Percentiles rank a stretch among this genome's conserved stretches.
Evolutionary conservation across 2,888 invertebrate species (phyloP).

Genomic region (Drosophila mettleri): DNA sequence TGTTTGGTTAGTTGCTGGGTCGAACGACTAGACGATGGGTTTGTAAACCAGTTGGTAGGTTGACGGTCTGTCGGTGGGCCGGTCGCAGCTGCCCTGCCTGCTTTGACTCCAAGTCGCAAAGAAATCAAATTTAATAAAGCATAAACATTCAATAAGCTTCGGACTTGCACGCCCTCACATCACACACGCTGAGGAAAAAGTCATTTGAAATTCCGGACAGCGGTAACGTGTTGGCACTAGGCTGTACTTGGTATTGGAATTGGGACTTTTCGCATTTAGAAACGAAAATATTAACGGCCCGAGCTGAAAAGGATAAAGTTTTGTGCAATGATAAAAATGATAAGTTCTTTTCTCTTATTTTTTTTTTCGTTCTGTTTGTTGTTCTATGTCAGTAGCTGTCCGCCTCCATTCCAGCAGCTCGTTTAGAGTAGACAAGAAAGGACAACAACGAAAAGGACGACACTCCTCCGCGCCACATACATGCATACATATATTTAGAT

Average conservation of each 20-base stretch:
- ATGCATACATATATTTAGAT: conserved; percentile 71
- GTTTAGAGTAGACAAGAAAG: conserved; percentile 18
- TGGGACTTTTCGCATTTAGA: conserved; percentile 55
- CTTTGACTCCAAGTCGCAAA: conserved; percentile 48
- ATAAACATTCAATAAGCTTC: conserved; percentile 85
- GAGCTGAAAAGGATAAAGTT: conserved; percentile 77
- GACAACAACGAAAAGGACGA: conserved; percentile 66
- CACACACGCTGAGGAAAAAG: conserved; percentile 48
- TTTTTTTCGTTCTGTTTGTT: conserved; percentile 18
- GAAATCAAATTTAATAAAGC: conserved; percentile 85
- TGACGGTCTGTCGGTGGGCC: conserved; percentile 10
- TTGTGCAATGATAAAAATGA: conserved; percentile 80
- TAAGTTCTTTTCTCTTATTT: conserved; percentile 60
- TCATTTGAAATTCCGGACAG: conserved; percentile 81
- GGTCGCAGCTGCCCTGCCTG: conserved; percentile 20
- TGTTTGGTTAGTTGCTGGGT: conserved; percentile 31
- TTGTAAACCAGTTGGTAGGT: conserved; percentile 15
- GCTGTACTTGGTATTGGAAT: conserved; percentile 24
- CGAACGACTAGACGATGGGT: conserved; percentile 27
- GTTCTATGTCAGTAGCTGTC: conserved; percentile 14
- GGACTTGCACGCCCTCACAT: conserved; percentile 35
- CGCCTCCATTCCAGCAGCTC: conserved; percentile 23
- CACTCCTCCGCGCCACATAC: conserved; percentile 24
- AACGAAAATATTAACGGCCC: conserved; percentile 78
- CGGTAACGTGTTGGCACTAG: conserved; percentile 43